Conservation (phyloP, 2,113 vertebrate species). For the Gadus chalcogrammus region DNA sequence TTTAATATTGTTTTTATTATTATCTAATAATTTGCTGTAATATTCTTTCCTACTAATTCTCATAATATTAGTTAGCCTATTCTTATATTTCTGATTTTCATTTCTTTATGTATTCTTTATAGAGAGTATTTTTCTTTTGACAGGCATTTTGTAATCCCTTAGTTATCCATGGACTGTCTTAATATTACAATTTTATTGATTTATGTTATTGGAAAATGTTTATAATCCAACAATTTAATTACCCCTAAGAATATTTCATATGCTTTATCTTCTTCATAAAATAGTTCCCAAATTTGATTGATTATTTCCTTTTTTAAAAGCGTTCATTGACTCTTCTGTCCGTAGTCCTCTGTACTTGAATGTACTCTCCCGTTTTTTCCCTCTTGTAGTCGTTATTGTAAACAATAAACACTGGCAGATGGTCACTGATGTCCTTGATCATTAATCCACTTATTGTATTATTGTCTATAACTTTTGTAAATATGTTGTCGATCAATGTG, state of each 20-base stretch:
- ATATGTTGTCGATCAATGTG: constrained; percentile 13
- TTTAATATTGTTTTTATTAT: no score
- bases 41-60: no score
- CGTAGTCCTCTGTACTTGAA: neutral
- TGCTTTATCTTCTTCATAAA: neutral
- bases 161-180: no score
- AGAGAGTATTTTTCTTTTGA: no score
- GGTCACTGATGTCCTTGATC: constrained; percentile 7
- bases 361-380: neutral
- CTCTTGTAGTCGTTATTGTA: neutral
- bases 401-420: neutral
- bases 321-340: neutral
- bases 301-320: neutral
- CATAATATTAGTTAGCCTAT: no score
- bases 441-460: neutral
- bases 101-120: no score
- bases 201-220: no score
- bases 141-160: no score
- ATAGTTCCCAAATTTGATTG: neutral
- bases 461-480: constrained; percentile 1
- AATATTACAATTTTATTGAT: no score
- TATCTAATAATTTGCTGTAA: no score
- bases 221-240: no score
- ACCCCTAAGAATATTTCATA: constrained; percentile 2
- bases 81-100: no score